These are phyloP conservation scores for Climacteris rufus DNA, from an alignment of 2,113 vertebrate genomes.

Conservation along the genomic window DNA sequence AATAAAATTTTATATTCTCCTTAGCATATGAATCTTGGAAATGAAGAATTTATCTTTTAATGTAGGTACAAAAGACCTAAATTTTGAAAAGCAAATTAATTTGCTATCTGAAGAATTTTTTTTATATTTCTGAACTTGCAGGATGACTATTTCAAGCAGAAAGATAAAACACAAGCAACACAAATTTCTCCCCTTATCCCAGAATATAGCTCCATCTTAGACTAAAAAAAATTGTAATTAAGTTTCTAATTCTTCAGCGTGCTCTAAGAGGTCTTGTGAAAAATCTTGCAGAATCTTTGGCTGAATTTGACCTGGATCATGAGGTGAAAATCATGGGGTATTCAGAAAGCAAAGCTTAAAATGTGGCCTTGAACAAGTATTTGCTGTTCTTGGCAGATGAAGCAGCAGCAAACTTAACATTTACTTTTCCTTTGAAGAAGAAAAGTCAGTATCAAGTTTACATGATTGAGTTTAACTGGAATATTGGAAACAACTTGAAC, in stretches of 20 bases:
- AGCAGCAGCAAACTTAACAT: not conserved
- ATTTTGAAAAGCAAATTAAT: not conserved
- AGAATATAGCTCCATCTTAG: too few species aligned
- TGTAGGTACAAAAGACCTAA: not conserved
- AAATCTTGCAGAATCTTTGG: not conserved
- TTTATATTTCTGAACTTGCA: not conserved
- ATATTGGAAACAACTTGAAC: not conserved
- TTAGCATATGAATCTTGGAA: not conserved
- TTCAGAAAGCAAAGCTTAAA: not conserved
- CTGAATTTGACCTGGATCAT: not conserved
- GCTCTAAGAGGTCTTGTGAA: not conserved
- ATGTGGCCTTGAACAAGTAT: not conserved
- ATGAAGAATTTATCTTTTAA: not conserved
- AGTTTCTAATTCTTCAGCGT: not conserved
- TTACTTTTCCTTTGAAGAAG: not conserved
- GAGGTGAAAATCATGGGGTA: not conserved
- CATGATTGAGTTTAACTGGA: not conserved
- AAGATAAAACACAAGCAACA: not conserved
- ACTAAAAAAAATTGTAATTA: not conserved
- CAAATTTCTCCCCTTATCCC: not conserved
- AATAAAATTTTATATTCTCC: not conserved
- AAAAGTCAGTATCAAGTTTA: not conserved
- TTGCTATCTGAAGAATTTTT: not conserved
- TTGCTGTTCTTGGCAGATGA: not conserved
- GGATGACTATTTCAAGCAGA: not conserved